Percentiles rank a stretch among this genome's conserved stretches.
Evolutionary conservation across 2,888 invertebrate species (phyloP).

Genomic region (Exephanes ischioxanthus): DNA sequence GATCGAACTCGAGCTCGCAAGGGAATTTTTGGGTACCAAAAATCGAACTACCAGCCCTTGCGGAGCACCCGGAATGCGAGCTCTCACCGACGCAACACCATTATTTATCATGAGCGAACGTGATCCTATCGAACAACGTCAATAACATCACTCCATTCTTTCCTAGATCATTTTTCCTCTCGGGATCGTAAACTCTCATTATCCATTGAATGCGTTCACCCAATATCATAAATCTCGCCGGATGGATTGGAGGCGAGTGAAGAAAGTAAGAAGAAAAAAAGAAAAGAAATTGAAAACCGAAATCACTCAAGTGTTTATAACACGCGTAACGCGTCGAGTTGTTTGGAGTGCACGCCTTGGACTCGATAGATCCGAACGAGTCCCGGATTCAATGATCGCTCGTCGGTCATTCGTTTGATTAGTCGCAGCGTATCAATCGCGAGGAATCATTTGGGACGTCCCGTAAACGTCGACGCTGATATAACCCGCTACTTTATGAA

Average conservation of each 20-base stretch:
- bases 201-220: slow-evolving; percentile 47
- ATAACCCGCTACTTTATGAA: slow-evolving; percentile 49
- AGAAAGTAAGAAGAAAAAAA: slow-evolving; percentile 11
- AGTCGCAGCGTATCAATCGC: slow-evolving; percentile 53
- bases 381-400: slow-evolving; percentile 53
- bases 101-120: slow-evolving; percentile 58
- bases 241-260: slow-evolving; percentile 16
- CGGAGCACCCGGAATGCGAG: slow-evolving; percentile 3
- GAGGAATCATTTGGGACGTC: slow-evolving; percentile 14
- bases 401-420: slow-evolving; percentile 52
- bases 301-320: slow-evolving; percentile 22
- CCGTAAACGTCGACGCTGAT: slow-evolving; percentile 38
- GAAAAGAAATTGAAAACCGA: slow-evolving; percentile 21
- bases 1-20: slow-evolving; percentile 25
- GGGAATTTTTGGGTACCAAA: slow-evolving; percentile 25
- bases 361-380: slow-evolving; percentile 6
- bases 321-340: slow-evolving; percentile 12
- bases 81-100: slow-evolving; percentile 10
- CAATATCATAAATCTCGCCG: slow-evolving; percentile 54
- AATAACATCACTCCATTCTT: slow-evolving; percentile 56
- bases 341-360: slow-evolving; percentile 8
- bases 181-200: slow-evolving; percentile 27
- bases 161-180: slow-evolving; percentile 37
- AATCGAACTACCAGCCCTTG: slow-evolving; percentile 47
- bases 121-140: slow-evolving; percentile 56